These are phyloP conservation scores for Onychomys leucogaster DNA, from an alignment of 2,797 vertebrate genomes.

Conservation along the genomic window DNA sequence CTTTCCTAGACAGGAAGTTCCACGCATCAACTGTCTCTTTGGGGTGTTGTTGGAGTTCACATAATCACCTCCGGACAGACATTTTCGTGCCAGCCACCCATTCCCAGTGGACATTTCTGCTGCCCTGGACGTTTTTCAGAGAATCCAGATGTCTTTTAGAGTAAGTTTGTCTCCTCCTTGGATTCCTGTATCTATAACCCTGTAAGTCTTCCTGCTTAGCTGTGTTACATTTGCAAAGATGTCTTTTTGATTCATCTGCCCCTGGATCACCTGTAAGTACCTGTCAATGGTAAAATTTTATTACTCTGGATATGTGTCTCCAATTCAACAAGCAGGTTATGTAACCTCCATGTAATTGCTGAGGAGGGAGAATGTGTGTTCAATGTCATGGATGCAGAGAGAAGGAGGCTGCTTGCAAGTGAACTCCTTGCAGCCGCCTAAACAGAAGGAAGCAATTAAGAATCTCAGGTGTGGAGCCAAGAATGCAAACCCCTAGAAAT, in stretches of 20 bases:
- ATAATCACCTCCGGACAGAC: not conserved
- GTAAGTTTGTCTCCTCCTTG: conserved; percentile 25
- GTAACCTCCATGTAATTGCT: conserved; percentile 70
- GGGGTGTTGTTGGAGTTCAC: not conserved
- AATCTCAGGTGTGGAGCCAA: conserved; percentile 68
- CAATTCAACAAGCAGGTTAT: conserved; percentile 63
- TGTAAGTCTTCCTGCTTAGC: conserved; percentile 53
- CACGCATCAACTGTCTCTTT: not conserved
- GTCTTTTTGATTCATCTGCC: conserved; percentile 59
- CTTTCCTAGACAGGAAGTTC: conserved; percentile 35
- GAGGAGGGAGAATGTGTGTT: conserved; percentile 58
- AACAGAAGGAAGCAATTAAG: conserved; percentile 76
- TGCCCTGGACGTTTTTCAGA: not conserved
- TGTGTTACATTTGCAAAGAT: conserved; percentile 20
- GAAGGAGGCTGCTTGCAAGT: conserved; percentile 51
- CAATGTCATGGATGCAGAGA: conserved; percentile 61
- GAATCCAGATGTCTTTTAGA: not conserved
- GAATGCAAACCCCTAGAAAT: conserved; percentile 48
- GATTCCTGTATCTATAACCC: conserved; percentile 37
- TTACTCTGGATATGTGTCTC: conserved; percentile 62
- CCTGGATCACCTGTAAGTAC: conserved; percentile 37
- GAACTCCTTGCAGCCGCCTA: conserved; percentile 56
- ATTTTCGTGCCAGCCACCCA: not conserved
- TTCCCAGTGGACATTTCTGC: not conserved
- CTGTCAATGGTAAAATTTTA: conserved; percentile 72